Evolutionary conservation across 1,140 invertebrate species (phyloP).

Genomic region (Bursaphelenchus mucronatus): DNA sequence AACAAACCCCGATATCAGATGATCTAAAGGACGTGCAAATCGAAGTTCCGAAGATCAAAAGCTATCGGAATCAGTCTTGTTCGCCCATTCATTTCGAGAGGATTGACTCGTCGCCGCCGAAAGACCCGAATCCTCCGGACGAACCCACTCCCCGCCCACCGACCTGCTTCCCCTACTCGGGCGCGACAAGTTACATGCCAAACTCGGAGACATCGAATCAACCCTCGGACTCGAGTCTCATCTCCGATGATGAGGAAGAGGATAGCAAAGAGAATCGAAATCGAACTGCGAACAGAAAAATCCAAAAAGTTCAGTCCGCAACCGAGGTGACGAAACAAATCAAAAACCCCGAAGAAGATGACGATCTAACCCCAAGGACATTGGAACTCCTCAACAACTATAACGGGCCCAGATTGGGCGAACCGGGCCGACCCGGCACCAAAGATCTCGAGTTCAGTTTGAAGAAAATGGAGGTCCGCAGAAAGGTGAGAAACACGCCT

Average conservation of each 20-base stretch:
- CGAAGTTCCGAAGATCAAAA: background rate
- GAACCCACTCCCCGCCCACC: constrained; percentile 13
- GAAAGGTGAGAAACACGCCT: constrained; percentile 2
- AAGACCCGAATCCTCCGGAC: background rate
- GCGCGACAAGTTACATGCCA: constrained; percentile 2
- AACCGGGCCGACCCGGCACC: constrained; percentile 7
- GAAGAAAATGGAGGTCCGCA: constrained; percentile 10
- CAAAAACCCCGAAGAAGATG: too few species aligned
- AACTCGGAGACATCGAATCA: background rate
- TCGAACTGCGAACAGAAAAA: too few species aligned
- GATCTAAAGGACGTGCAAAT: background rate
- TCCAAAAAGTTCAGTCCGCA: too few species aligned
- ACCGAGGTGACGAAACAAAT: too few species aligned
- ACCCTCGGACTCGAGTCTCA: background rate
- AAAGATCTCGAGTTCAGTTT: constrained; percentile 13
- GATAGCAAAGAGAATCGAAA: too few species aligned
- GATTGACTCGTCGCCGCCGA: background rate
- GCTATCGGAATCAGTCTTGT: constrained; percentile 8
- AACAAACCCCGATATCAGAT: background rate
- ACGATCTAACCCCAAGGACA: constrained; percentile 2
- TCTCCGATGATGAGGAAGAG: constrained; percentile 4
- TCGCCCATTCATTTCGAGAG: constrained; percentile 12
- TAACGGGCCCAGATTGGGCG: constrained; percentile 4
- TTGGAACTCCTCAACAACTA: constrained; percentile 7
- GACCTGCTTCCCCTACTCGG: constrained; percentile 9